Base-by-base conservation (phyloP, 1,140 invertebrate genomes). In the Pseudomyrmex dendroicus region DNA sequence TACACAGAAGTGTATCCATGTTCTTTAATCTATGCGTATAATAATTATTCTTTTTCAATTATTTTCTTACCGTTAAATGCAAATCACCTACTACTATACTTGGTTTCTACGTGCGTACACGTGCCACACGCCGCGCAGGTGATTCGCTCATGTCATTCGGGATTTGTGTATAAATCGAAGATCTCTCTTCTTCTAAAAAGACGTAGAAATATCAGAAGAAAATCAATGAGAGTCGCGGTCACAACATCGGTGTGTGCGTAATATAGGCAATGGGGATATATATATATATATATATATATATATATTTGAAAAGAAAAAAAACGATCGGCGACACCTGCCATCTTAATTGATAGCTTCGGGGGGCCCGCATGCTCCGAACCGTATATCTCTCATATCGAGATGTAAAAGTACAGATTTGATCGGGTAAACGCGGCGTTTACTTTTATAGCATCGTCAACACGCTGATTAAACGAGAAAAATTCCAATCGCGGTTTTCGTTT, bases 311-410 rank as follows among this genome's bases (percentile, higher is more conserved):
- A 86, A 84, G 62, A 74, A 10, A 59, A 4, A 59, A 12, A 59
- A 9, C 2, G 82, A 35, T 5, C 56, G 70, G 82, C 73, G 82
- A 89, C 92, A 91, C 90, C 92, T 92, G 92, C 89, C 85, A 89
- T 90, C 90, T 83, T 92, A 92, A 92, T 92, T 91, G 90, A 90
- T 91, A 92, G 86, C 87, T 89, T 88, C 85, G 83, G 76, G 89
- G 35, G 74, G 88, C 89, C 90, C 90, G 90, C 91, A 92, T 92
- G 86, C 83, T 87, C 85, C 68, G 82, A 87, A 83, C 90, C 89
- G 82, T 82, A 74, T 86, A 90, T 90, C 77, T 67, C 67, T 57
- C 52, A 62, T 22, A 84, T 84, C 63, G 57, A 35, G 35, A 48
- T 15, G 10, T 57, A 22, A 73, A 83, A 73, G 64, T 87, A 84